phyloP scores from a whole-genome alignment of 2,113 vertebrate species.

The Girardinichthys multiradiatus region DNA sequence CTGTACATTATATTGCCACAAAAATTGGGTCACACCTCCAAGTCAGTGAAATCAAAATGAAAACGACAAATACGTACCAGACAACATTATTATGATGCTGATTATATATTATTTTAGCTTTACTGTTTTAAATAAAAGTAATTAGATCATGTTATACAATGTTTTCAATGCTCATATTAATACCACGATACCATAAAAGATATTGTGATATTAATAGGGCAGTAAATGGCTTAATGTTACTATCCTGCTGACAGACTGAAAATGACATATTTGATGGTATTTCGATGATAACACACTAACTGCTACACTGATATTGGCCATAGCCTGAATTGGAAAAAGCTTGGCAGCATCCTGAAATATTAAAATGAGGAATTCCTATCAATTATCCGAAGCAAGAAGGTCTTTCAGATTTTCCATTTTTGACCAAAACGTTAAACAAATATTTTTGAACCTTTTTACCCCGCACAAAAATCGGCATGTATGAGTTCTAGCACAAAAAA shows the following conservation, averaged over 20 bases:
- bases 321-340: conserved; percentile 19
- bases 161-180: no score
- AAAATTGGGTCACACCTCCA: no score
- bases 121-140: no score
- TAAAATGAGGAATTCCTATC: conserved; percentile 67
- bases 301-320: conserved; percentile 27
- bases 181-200: no score
- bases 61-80: no score
- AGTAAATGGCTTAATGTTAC: background rate
- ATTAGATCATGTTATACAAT: no score
- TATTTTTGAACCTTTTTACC: conserved; percentile 43
- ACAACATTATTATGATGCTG: no score
- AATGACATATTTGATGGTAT: conserved; percentile 36
- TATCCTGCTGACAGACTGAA: conserved; percentile 1
- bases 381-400: conserved; percentile 30
- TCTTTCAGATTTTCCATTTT: conserved; percentile 53
- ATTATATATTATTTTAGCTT: no score
- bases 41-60: no score
- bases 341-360: conserved; percentile 58
- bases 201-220: no score
- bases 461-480: conserved; percentile 16
- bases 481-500: conserved; percentile 52
- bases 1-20: no score
- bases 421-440: conserved; percentile 57
- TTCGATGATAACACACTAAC: conserved; percentile 55